Conservation (phyloP, 2,797 vertebrate genomes). For the Lepus townsendii region DNA sequence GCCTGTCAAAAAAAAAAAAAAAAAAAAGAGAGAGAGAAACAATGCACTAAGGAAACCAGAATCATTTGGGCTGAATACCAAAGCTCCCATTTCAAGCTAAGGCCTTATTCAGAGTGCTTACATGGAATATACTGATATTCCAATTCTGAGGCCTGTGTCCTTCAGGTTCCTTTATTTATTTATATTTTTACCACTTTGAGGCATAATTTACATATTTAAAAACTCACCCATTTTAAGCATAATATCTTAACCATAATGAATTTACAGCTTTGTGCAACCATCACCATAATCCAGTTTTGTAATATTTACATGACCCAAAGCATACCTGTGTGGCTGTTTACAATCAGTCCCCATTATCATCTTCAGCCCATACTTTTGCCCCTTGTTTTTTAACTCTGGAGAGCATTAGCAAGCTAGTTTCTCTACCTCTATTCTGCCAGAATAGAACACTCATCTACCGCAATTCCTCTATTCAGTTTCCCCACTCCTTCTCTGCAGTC, state of each 20-base stretch:
- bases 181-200: not conserved
- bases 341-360: not conserved
- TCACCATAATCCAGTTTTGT: slow-evolving; percentile 34
- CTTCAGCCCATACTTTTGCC: not conserved
- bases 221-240: slow-evolving; percentile 25
- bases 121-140: not conserved
- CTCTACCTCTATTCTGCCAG: not conserved
- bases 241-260: slow-evolving; percentile 45
- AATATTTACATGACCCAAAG: not conserved
- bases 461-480: not conserved
- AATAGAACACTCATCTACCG: not conserved
- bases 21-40: not conserved
- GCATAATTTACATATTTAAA: not conserved
- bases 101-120: slow-evolving; percentile 11
- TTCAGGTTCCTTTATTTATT: not conserved
- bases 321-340: not conserved
- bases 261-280: not conserved
- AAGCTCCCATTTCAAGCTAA: slow-evolving; percentile 38
- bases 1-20: not conserved
- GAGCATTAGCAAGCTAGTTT: not conserved
- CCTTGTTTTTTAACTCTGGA: not conserved
- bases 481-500: not conserved
- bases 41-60: not conserved
- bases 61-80: slow-evolving; percentile 25
- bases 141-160: not conserved